phyloP scores from a whole-genome alignment of 1,140 invertebrate genomes.

The Microplitis demolitor region DNA sequence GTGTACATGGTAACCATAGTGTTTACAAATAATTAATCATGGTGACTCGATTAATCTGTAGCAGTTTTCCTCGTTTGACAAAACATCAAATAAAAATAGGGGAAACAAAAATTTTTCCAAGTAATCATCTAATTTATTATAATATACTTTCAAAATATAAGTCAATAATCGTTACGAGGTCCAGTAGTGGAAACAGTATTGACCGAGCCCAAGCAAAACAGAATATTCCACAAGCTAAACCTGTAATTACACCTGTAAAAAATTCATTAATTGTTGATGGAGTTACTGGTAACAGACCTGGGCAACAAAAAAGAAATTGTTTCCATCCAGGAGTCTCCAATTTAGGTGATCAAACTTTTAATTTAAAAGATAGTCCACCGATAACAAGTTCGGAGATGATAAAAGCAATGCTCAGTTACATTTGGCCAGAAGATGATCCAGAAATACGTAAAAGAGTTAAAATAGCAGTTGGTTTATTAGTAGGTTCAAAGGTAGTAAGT shows the following conservation, averaged over 20 bases:
- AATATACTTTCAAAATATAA: no score
- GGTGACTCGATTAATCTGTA: no score
- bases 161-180: slow-evolving; percentile 18
- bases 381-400: slow-evolving; percentile 83
- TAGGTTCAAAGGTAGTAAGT: slow-evolving; percentile 86
- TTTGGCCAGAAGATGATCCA: slow-evolving; percentile 93
- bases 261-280: slow-evolving; percentile 44
- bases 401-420: slow-evolving; percentile 85
- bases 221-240: slow-evolving; percentile 51
- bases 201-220: slow-evolving; percentile 55
- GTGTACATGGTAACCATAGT: no score
- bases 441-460: slow-evolving; percentile 82
- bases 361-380: slow-evolving; percentile 62
- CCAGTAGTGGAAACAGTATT: slow-evolving; percentile 54
- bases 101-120: no score
- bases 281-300: slow-evolving; percentile 57
- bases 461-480: slow-evolving; percentile 78
- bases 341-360: slow-evolving; percentile 69
- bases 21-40: no score
- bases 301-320: slow-evolving; percentile 76
- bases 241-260: slow-evolving; percentile 49
- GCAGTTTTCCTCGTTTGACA: no score
- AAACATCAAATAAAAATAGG: no score
- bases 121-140: no score
- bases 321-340: slow-evolving; percentile 86